phyloP scores from a whole-genome alignment of 2,113 vertebrate genomes.

The Pachyramphus minor region DNA sequence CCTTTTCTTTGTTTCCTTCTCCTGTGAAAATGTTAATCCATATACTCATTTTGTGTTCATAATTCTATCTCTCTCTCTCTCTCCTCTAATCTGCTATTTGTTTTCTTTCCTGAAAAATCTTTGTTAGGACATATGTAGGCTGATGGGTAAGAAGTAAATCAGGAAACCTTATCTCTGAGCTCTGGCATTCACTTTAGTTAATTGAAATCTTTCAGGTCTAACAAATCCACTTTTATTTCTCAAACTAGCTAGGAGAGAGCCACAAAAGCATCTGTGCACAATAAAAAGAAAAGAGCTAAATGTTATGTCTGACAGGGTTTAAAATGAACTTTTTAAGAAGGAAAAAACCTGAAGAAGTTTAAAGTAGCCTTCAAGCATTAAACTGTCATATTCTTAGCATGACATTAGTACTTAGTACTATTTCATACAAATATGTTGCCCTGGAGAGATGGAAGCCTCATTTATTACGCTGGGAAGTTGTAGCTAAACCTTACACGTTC shows the following conservation, averaged over 20 bases:
- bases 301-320: not conserved
- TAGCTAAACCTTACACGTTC: not conserved
- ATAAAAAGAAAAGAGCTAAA: not conserved
- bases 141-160: not conserved
- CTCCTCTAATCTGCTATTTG: not conserved
- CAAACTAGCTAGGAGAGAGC: not conserved
- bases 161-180: not conserved
- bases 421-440: not conserved
- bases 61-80: not conserved
- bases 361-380: not conserved
- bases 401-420: not conserved
- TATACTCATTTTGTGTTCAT: not conserved
- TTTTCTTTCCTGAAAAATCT: not conserved
- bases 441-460: not conserved
- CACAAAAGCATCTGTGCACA: not conserved
- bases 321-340: not conserved
- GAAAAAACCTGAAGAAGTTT: not conserved
- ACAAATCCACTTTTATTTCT: not conserved
- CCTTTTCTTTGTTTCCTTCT: not conserved
- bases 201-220: slow-evolving; percentile 32
- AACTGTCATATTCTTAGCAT: not conserved
- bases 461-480: not conserved
- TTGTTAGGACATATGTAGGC: not conserved
- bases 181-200: not conserved
- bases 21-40: not conserved